These are phyloP conservation scores for Drosophila sproati DNA, from an alignment of 1,140 invertebrate genomes.

Conservation along the genomic window DNA sequence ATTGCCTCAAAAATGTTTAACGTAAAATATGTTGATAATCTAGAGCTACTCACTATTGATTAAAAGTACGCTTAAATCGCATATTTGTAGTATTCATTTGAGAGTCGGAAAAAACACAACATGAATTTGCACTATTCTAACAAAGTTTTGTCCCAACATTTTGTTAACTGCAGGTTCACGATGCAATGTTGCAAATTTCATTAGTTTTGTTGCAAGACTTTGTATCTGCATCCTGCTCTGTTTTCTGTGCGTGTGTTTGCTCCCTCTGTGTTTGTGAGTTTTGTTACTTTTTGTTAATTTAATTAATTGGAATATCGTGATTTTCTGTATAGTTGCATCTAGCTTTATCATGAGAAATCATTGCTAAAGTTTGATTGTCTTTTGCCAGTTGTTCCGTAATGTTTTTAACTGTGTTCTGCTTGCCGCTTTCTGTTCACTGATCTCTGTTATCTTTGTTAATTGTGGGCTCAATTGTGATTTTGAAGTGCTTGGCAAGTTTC, in stretches of 20 bases:
- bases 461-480: slow-evolving; percentile 73
- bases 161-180: neutral
- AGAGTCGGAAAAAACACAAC: neutral
- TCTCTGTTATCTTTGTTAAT: slow-evolving; percentile 71
- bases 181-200: neutral
- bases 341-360: slow-evolving; percentile 66
- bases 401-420: neutral
- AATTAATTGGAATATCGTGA: slow-evolving; percentile 68
- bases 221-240: neutral
- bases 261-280: slow-evolving; percentile 15
- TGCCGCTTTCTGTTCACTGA: slow-evolving; percentile 4
- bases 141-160: neutral
- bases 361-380: slow-evolving; percentile 77
- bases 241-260: neutral
- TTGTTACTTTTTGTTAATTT: slow-evolving; percentile 50
- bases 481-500: slow-evolving; percentile 71
- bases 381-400: slow-evolving; percentile 51
- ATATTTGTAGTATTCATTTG: neutral
- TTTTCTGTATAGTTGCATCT: slow-evolving; percentile 47
- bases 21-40: too few species aligned
- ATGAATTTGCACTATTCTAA: slow-evolving; percentile 1
- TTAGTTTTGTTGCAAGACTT: neutral
- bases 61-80: too few species aligned
- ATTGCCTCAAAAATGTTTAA: too few species aligned
- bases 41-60: neutral